phyloP scores from a whole-genome alignment of 2,113 vertebrate species.

The Oryzias celebensis region DNA sequence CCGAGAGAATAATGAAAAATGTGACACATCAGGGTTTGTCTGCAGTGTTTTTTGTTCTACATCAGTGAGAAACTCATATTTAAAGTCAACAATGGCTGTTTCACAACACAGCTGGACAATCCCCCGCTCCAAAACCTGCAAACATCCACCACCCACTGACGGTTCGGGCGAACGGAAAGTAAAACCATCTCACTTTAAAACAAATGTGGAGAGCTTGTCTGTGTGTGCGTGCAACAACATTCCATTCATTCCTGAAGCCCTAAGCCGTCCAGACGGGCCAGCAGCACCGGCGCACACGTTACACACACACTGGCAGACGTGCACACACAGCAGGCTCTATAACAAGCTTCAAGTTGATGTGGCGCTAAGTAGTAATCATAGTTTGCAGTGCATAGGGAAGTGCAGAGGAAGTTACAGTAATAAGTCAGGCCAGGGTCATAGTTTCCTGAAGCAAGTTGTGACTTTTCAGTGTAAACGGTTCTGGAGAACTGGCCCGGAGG shows the following conservation, averaged over 20 bases:
- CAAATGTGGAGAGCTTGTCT: conserved; percentile 26
- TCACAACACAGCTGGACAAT: conserved; percentile 34
- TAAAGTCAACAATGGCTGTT: conserved; percentile 32
- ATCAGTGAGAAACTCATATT: conserved; percentile 18
- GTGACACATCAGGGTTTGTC: background rate
- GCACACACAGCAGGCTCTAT: background rate
- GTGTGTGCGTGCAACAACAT: conserved; percentile 70
- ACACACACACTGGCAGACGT: conserved; percentile 7
- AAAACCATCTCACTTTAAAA: conserved; percentile 13
- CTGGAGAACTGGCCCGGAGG: too few species aligned
- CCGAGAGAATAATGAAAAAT: background rate
- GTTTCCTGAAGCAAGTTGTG: conserved; percentile 5
- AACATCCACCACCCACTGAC: conserved; percentile 28
- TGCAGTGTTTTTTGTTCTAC: background rate
- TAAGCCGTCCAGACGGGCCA: conserved; percentile 62
- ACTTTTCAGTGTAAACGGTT: too few species aligned
- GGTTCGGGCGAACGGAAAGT: conserved; percentile 11
- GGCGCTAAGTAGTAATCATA: conserved; percentile 4
- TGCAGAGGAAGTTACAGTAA: conserved; percentile 15
- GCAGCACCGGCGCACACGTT: conserved; percentile 38
- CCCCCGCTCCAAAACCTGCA: conserved; percentile 25
- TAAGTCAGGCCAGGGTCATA: conserved; percentile 14
- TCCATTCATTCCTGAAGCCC: conserved; percentile 77
- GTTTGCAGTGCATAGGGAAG: conserved; percentile 15
- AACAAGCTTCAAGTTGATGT: conserved; percentile 2